Percentiles rank a stretch among this genome's conserved stretches.
Evolutionary conservation across 2,888 invertebrate genomes (phyloP).

Genomic region (Phyllotreta cruciferae): DNA sequence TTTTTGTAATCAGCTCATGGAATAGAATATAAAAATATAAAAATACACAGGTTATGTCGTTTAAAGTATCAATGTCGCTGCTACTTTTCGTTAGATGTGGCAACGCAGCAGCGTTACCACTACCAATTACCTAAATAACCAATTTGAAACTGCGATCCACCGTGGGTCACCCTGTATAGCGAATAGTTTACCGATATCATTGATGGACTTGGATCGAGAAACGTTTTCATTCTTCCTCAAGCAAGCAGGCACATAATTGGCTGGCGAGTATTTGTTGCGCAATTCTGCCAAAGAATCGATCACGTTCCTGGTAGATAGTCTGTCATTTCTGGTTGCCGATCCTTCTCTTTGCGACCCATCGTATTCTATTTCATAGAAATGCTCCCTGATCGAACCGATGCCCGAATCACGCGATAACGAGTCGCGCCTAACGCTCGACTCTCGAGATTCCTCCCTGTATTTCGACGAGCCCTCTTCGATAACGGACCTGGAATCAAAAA

Average conservation of each 20-base stretch:
- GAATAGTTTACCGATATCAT: conserved; percentile 67
- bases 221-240: conserved; percentile 55
- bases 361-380: conserved; percentile 30
- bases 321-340: conserved; percentile 52
- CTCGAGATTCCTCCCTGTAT: conserved; percentile 60
- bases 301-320: conserved; percentile 50
- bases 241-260: conserved; percentile 71
- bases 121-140: too few relatives aligned
- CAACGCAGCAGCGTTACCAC: too few relatives aligned
- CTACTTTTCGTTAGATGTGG: too few relatives aligned
- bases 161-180: too few relatives aligned
- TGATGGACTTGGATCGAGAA: conserved; percentile 65
- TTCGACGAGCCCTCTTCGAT: conserved; percentile 59
- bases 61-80: too few relatives aligned
- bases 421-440: conserved; percentile 53
- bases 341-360: conserved; percentile 65
- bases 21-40: too few relatives aligned
- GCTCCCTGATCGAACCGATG: conserved; percentile 55
- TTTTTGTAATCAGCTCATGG: too few relatives aligned
- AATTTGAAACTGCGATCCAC: too few relatives aligned
- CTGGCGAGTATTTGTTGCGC: conserved; percentile 78
- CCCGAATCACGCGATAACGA: conserved; percentile 51
- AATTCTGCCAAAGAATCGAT: conserved; percentile 67
- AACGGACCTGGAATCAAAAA: conserved; percentile 55
- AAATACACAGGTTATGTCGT: too few relatives aligned